Evolutionary conservation across 2,888 invertebrate genomes (phyloP), one percentile per base, ranked within the genome.

Genomic region (Drosophila ustulata): DNA sequence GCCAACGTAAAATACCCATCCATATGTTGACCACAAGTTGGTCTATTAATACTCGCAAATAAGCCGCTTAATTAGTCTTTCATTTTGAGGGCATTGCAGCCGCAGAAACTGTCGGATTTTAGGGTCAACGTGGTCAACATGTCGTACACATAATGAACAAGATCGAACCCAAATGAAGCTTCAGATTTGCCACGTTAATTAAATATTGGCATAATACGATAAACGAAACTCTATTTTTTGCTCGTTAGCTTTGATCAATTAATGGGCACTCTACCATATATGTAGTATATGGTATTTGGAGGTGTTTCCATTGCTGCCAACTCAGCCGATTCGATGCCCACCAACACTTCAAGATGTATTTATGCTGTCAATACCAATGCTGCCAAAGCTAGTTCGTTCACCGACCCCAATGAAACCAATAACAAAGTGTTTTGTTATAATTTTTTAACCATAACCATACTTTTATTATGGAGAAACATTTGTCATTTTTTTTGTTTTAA

Each of bases 401-500:
- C 18, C 41, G 4, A 6, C 30, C 9, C 32, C 32, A 55, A 56
- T 30, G 25, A 57, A 11, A 9, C 37, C 37, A 41, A 61, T 11
- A 61, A 43, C 11, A 37, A 30, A 11, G 13, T 5, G 18, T 3
- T 4, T 25, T 18, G 47, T 6, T 34, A 50, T 57, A 50, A 50
- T 49, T 37, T 53, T 87, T 82, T 82, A 82, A 82, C 89, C 89
- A 84, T 82, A 69, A 88, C 82, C 75, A 75, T 88, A 88, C 68
- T 71, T 89, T 84, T 84, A 84, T 88, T 84, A 84, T 84, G 89
- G 89, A 79, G 80, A 84, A 84, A 84, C 83, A 89, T 89, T 89
- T 89, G 68, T 78, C 68, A 78, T 74, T 75, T 78, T 78, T 66
- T 66, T 69, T 71, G 53, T 68, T 78, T 71, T 61, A 53, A 68